A percentile compares a stretch with the other conserved stretches of the same genome.
Conservation (phyloP, 1,140 invertebrate genomes). For the Coenobita brevimanus region DNA sequence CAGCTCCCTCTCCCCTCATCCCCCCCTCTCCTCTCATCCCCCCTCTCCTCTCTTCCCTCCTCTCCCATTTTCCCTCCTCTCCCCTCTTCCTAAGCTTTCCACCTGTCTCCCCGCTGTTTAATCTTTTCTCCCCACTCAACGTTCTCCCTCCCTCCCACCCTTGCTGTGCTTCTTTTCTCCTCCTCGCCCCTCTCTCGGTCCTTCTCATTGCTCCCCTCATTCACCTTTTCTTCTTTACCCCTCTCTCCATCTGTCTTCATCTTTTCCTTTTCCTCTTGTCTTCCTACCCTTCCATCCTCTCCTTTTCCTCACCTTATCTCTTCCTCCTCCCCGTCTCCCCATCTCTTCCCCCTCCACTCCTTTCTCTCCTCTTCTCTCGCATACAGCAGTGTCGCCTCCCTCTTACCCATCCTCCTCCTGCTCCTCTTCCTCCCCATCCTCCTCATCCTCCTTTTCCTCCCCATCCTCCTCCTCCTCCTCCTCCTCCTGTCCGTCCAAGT, state of each 20-base stretch:
- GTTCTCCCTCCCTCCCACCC: no score
- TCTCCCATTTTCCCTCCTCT: no score
- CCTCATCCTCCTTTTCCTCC: neutral
- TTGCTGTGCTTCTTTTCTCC: neutral
- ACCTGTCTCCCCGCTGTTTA: neutral
- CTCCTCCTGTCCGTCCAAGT: neutral
- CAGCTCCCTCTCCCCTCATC: no score
- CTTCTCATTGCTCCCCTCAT: neutral
- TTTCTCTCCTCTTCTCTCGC: neutral
- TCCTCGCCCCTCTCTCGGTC: neutral
- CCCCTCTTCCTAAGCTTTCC: no score
- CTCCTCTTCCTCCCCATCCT: neutral
- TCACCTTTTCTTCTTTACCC: neutral
- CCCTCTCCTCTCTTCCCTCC: neutral
- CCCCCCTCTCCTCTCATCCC: no score
- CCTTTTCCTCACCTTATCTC: neutral
- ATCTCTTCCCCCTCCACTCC: neutral
- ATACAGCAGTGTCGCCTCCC: neutral
- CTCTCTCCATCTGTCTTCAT: neutral
- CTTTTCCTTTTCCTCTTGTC: no score
- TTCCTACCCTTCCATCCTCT: neutral
- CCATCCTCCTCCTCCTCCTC: neutral
- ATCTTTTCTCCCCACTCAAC: neutral
- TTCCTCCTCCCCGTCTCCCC: neutral
- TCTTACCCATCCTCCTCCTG: neutral